Evolutionary conservation across 2,113 vertebrate genomes (phyloP).

Genomic region (Typhlomys cinereus): DNA sequence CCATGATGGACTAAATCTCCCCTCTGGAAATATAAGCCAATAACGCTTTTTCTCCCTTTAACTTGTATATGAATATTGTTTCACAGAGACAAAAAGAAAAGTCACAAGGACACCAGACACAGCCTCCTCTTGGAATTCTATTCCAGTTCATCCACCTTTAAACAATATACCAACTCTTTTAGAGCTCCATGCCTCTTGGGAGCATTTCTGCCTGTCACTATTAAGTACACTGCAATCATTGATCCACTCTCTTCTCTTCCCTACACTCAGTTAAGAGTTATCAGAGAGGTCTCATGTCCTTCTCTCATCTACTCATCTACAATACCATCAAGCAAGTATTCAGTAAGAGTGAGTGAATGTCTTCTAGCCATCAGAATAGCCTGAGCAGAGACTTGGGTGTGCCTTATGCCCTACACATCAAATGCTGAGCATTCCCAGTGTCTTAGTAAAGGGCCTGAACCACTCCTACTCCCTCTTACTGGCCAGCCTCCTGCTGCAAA

Average conservation of each 20-base stretch:
- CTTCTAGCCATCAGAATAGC: not conserved
- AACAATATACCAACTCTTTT: no score
- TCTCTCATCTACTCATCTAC: not conserved
- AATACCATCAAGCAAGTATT: not conserved
- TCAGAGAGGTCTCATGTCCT: not conserved
- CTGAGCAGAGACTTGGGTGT: not conserved
- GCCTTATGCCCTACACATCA: no score
- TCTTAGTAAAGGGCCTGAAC: not conserved
- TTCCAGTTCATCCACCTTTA: not conserved
- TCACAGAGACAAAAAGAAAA: no score
- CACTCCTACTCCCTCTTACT: not conserved
- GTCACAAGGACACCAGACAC: no score
- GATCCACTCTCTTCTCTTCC: not conserved
- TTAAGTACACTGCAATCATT: not conserved
- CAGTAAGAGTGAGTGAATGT: not conserved
- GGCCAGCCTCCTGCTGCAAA: not conserved
- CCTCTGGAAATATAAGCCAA: no score
- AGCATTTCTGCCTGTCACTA: not conserved
- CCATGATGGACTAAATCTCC: no score
- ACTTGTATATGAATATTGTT: no score
- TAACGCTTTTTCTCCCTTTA: no score
- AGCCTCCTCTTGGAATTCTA: not conserved
- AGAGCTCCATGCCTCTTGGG: not conserved
- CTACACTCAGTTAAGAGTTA: not conserved
- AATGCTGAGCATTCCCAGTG: not conserved